phyloP scores from a whole-genome alignment of 2,797 vertebrate species.

The Podarcis siculus region DNA sequence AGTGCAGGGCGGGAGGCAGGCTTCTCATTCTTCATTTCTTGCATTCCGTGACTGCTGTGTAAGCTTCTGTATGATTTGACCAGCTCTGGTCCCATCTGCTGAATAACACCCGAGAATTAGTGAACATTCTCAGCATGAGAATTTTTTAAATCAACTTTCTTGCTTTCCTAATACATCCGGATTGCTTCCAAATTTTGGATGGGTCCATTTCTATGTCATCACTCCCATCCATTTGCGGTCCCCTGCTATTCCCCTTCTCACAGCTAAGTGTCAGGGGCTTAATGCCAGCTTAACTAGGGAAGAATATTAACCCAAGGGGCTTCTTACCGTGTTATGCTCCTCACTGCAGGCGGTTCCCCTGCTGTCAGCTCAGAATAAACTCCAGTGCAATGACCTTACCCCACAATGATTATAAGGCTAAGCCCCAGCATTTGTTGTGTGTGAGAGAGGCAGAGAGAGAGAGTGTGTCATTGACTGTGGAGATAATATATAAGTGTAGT shows the following conservation, averaged over 20 bases:
- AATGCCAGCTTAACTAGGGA: slow-evolving; percentile 6
- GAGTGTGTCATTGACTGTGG: not conserved
- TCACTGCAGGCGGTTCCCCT: not conserved
- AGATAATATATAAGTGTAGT: slow-evolving; percentile 32
- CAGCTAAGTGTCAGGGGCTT: slow-evolving; percentile 8
- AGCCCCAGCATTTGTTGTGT: slow-evolving; percentile 19
- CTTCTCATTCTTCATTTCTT: slow-evolving; percentile 2
- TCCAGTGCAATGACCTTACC: slow-evolving; percentile 26
- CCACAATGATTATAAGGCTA: slow-evolving; percentile 39
- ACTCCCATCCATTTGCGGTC: not conserved
- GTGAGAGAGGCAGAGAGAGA: too few species aligned
- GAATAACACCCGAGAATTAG: not conserved
- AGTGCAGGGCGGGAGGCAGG: not conserved
- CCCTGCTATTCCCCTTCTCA: not conserved
- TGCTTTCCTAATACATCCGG: slow-evolving; percentile 12
- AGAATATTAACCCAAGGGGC: slow-evolving; percentile 14
- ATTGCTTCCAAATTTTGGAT: slow-evolving; percentile 20
- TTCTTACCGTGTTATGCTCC: slow-evolving; percentile 7
- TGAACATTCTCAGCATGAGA: not conserved
- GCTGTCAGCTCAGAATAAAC: slow-evolving; percentile 23
- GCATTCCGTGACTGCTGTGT: not conserved
- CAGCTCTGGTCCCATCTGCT: not conserved
- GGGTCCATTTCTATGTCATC: not conserved
- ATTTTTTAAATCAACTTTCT: not conserved
- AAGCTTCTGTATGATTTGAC: slow-evolving; percentile 13